Evolutionary conservation across 1,140 invertebrate genomes (phyloP).

Genomic region (Zophobas morio): DNA sequence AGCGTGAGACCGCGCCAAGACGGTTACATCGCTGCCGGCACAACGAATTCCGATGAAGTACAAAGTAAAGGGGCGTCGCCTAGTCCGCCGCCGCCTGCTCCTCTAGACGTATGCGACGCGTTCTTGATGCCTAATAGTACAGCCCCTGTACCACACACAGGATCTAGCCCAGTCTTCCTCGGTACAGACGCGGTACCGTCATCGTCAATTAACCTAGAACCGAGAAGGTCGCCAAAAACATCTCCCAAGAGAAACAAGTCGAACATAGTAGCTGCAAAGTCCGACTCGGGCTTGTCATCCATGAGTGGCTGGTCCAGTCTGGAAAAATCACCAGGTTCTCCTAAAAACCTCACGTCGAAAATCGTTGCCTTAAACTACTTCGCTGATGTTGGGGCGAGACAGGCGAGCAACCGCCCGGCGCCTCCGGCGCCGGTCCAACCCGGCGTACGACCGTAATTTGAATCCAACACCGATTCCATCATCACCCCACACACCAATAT

Average conservation of each 20-base stretch:
- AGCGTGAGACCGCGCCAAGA: constrained; percentile 78
- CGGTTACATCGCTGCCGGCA: constrained; percentile 69
- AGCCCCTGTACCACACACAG: constrained; percentile 63
- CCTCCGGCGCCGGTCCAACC: constrained; percentile 29
- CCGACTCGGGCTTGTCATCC: constrained; percentile 87
- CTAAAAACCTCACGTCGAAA: constrained; percentile 67
- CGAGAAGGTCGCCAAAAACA: constrained; percentile 82
- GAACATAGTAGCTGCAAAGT: constrained; percentile 81
- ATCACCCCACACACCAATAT: constrained; percentile 65
- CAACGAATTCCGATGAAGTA: constrained; percentile 66
- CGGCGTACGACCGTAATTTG: constrained; percentile 55
- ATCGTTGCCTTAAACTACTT: constrained; percentile 54
- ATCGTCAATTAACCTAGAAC: constrained; percentile 66
- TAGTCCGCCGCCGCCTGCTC: constrained; percentile 86
- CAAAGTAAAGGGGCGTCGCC: constrained; percentile 68
- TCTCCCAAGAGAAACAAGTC: constrained; percentile 80
- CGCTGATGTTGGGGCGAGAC: constrained; percentile 35
- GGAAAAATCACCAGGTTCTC: constrained; percentile 86
- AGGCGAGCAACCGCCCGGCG: constrained; percentile 32
- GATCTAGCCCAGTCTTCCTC: constrained; percentile 69
- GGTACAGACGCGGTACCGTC: constrained; percentile 64
- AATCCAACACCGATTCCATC: constrained; percentile 63
- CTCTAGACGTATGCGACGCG: constrained; percentile 73
- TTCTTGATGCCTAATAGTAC: constrained; percentile 68
- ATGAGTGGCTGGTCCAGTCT: constrained; percentile 89